These are phyloP conservation scores for Conistra vaccinii DNA, from an alignment of 2,888 invertebrate species.

Conservation along the genomic window DNA sequence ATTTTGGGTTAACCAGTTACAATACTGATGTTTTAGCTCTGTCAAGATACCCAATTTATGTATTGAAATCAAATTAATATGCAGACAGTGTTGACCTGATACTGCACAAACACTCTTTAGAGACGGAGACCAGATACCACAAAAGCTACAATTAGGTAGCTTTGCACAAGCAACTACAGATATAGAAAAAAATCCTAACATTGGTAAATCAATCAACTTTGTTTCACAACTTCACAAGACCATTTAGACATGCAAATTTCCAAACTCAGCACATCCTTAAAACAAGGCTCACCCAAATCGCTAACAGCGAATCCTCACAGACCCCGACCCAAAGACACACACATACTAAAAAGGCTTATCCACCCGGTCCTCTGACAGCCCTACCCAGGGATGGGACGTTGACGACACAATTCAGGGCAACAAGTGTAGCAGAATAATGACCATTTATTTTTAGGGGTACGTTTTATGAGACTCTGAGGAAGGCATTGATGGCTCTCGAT, in stretches of 20 bases:
- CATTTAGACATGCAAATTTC: neutral
- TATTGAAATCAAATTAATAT: too few relatives aligned
- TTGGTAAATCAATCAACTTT: neutral
- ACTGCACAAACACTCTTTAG: neutral
- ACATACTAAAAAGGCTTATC: constrained; percentile 39
- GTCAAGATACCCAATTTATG: too few relatives aligned
- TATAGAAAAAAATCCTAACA: neutral
- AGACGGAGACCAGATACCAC: neutral
- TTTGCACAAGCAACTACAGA: neutral
- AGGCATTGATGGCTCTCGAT: constrained; percentile 62
- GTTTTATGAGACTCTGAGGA: constrained; percentile 64
- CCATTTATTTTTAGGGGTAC: constrained; percentile 70
- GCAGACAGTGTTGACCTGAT: neutral
- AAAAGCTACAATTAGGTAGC: neutral
- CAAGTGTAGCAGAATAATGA: constrained; percentile 71
- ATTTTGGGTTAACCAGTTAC: too few relatives aligned
- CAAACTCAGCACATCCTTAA: constrained; percentile 42
- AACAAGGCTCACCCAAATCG: constrained; percentile 7
- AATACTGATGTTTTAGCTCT: neutral
- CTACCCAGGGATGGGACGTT: constrained; percentile 60
- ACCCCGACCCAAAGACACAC: constrained; percentile 42
- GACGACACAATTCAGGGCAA: constrained; percentile 70
- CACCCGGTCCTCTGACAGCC: constrained; percentile 58
- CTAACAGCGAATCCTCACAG: constrained; percentile 25
- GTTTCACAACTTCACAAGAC: neutral